These are phyloP conservation scores for Megalops cyprinoides DNA, from an alignment of 2,797 vertebrate genomes.

Conservation along the genomic window DNA sequence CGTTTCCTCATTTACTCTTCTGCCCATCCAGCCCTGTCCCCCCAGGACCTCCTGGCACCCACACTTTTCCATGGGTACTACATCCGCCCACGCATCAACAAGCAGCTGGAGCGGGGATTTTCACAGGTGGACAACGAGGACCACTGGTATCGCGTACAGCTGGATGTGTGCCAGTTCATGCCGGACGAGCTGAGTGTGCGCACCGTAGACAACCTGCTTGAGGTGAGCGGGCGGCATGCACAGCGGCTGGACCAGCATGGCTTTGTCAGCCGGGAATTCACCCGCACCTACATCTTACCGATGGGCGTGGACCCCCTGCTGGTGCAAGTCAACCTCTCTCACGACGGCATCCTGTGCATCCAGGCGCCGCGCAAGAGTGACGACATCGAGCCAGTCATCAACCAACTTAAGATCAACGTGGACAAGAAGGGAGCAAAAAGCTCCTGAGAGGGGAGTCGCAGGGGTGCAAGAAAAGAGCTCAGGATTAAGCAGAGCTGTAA, in stretches of 20 bases:
- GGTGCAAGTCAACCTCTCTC: conserved; percentile 76
- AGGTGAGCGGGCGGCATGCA: conserved; percentile 79
- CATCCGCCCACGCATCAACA: conserved; percentile 79
- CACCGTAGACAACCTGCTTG: conserved; percentile 84
- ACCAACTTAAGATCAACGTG: conserved; percentile 49
- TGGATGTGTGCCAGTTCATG: conserved; percentile 85
- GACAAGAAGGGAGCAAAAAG: conserved; percentile 46
- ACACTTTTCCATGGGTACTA: conserved; percentile 87
- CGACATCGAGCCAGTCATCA: conserved; percentile 50
- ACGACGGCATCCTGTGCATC: conserved; percentile 80
- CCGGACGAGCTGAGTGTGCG: conserved; percentile 80
- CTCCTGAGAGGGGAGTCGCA: conserved; percentile 32
- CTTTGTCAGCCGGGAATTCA: conserved; percentile 82
- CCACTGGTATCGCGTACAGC: conserved; percentile 80
- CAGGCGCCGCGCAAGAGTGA: conserved; percentile 73
- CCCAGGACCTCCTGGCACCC: conserved; percentile 78
- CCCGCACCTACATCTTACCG: conserved; percentile 83
- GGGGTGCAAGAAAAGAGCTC: not conserved
- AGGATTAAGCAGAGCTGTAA: not conserved
- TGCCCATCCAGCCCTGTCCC: conserved; percentile 70
- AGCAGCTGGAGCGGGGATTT: conserved; percentile 77
- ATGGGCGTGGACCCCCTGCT: conserved; percentile 80
- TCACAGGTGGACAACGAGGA: conserved; percentile 78
- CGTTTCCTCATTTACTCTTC: not conserved
- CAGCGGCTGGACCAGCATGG: conserved; percentile 82